Evolutionary conservation across 2,113 vertebrate species (phyloP).

Genomic region (Lepus americanus): DNA sequence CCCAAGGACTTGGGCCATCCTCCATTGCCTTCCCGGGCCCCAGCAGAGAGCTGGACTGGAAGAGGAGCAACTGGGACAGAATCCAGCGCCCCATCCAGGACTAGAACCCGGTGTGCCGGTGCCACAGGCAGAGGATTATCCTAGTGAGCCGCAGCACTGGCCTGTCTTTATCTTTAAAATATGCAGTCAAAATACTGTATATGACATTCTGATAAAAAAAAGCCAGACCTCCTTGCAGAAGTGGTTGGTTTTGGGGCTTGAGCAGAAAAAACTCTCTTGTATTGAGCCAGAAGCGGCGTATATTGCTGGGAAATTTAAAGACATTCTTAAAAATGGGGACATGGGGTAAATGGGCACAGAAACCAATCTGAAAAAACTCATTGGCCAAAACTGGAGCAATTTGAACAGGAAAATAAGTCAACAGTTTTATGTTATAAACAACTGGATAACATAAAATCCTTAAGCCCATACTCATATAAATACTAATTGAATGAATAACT

Average conservation of each 20-base stretch:
- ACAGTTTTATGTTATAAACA: slow-evolving; percentile 11
- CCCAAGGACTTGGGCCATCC: too few relatives aligned
- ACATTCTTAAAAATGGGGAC: too few relatives aligned
- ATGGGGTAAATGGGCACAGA: not conserved
- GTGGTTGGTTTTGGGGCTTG: not conserved
- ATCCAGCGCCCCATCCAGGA: too few relatives aligned
- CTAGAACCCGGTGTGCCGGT: too few relatives aligned
- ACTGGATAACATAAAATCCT: not conserved
- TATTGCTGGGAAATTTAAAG: not conserved
- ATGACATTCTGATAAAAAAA: not conserved
- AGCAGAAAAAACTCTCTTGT: not conserved
- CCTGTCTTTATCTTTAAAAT: too few relatives aligned
- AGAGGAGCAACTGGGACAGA: too few relatives aligned
- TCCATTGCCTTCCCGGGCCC: too few relatives aligned
- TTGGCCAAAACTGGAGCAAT: not conserved
- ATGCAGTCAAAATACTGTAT: not conserved
- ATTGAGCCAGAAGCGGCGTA: not conserved
- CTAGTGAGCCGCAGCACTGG: too few relatives aligned
- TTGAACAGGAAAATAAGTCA: not conserved
- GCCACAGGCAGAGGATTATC: too few relatives aligned
- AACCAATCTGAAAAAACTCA: not conserved
- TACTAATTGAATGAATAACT: not conserved
- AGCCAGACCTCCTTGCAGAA: not conserved
- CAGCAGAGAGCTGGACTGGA: too few relatives aligned
- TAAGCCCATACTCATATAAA: not conserved